phyloP scores from a whole-genome alignment of 2,888 invertebrate genomes.

The Apotomis capreana region DNA sequence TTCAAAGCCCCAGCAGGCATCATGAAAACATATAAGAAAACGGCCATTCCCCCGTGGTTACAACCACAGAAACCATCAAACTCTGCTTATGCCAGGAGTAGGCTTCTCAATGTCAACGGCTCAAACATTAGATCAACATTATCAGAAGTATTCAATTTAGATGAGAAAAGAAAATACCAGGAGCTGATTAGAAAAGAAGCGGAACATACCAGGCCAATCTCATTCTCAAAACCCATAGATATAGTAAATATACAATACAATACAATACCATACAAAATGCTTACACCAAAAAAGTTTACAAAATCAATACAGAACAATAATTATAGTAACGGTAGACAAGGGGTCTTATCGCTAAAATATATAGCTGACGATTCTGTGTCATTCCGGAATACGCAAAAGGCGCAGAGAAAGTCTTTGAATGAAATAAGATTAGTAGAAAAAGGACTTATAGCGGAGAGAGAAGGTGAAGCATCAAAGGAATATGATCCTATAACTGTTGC shows the following conservation, averaged over 20 bases:
- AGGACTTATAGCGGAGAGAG: slow-evolving; percentile 59
- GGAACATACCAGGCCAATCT: slow-evolving; percentile 58
- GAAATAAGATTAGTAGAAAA: slow-evolving; percentile 68
- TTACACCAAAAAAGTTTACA: too few species aligned
- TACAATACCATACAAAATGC: too few species aligned
- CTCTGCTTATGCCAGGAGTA: slow-evolving; percentile 57
- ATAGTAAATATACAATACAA: too few species aligned
- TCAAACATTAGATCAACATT: slow-evolving; percentile 65
- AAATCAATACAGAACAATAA: too few species aligned
- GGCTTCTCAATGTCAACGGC: slow-evolving; percentile 63
- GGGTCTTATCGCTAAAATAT: too few species aligned
- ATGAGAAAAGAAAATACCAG: slow-evolving; percentile 82
- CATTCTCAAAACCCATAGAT: slow-evolving; percentile 58
- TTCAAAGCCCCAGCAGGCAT: slow-evolving; percentile 71
- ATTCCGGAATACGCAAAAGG: slow-evolving; percentile 63
- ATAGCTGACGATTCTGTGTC: slow-evolving; percentile 68
- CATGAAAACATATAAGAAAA: slow-evolving; percentile 69
- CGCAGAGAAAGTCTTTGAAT: slow-evolving; percentile 67
- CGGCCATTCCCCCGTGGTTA: slow-evolving; percentile 68
- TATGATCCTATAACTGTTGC: slow-evolving; percentile 76
- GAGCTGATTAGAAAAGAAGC: slow-evolving; percentile 77
- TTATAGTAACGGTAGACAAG: too few species aligned
- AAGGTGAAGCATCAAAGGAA: slow-evolving; percentile 61
- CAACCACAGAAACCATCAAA: slow-evolving; percentile 54
- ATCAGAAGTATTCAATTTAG: slow-evolving; percentile 81